These are phyloP conservation scores for Epinephelus awoara DNA, from an alignment of 2,797 vertebrate genomes.

Conservation along the genomic window DNA sequence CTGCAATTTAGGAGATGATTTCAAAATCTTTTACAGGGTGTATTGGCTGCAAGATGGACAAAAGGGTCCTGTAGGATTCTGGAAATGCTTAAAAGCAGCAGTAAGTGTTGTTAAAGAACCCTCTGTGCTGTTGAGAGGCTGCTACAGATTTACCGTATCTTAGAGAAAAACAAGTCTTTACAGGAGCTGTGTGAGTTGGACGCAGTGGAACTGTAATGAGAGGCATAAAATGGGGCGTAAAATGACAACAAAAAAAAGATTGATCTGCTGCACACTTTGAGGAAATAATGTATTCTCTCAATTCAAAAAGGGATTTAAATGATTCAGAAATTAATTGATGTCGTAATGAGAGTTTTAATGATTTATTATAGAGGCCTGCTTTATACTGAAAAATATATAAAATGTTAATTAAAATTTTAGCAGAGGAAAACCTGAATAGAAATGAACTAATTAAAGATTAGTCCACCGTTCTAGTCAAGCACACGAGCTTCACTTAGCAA, in stretches of 20 bases:
- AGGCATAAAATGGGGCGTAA: not conserved
- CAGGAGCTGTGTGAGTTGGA: not conserved
- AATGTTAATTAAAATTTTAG: conserved; percentile 2
- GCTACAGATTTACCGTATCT: not conserved
- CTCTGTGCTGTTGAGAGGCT: not conserved
- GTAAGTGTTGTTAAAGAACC: not conserved
- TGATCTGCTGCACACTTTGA: not conserved
- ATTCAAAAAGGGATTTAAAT: conserved; percentile 16
- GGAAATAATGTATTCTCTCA: not conserved
- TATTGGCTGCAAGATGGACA: not conserved
- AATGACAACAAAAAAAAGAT: not conserved
- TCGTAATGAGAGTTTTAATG: conserved; percentile 9
- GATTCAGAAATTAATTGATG: conserved; percentile 21
- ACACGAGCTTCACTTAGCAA: not conserved
- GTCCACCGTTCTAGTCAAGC: conserved; percentile 5
- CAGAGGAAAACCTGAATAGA: conserved; percentile 21
- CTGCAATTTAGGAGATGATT: not conserved
- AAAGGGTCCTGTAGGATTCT: not conserved
- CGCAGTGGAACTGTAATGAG: not conserved
- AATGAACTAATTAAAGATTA: conserved; percentile 12
- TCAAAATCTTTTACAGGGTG: not conserved
- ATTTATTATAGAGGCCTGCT: conserved; percentile 17
- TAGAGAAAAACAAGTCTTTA: not conserved
- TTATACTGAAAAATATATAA: conserved; percentile 3
- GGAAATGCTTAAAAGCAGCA: not conserved